These are phyloP conservation scores for Malurus leucopterus DNA, from an alignment of 2,797 vertebrate species.

Conservation along the genomic window DNA sequence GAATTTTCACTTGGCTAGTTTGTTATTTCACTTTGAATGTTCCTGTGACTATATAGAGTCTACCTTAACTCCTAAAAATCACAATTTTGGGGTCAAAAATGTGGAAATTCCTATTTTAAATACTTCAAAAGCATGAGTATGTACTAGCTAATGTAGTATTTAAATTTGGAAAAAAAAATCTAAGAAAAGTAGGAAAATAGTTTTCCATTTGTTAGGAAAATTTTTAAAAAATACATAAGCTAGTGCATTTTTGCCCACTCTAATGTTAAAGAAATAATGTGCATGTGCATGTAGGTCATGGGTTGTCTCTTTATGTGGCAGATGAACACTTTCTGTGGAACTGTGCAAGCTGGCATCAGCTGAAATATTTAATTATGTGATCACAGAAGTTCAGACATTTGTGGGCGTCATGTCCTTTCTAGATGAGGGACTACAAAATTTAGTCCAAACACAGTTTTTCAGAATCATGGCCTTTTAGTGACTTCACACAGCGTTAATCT, in stretches of 20 bases:
- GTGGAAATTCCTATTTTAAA: neutral
- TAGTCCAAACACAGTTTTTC: neutral
- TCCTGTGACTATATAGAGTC: neutral
- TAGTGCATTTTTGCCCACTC: neutral
- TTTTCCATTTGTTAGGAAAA: neutral
- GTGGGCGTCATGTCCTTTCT: neutral
- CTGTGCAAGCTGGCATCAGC: neutral
- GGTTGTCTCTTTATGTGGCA: neutral
- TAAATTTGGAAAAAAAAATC: neutral
- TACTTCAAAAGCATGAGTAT: neutral
- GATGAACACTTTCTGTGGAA: neutral
- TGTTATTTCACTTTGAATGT: neutral
- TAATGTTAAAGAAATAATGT: neutral
- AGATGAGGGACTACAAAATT: neutral
- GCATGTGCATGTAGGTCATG: neutral
- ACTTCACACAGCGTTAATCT: neutral
- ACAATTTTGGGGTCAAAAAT: neutral
- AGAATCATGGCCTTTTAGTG: neutral
- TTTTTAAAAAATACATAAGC: neutral
- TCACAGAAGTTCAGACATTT: neutral
- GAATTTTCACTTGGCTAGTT: constrained; percentile 2
- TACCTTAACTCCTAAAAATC: neutral
- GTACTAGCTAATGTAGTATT: neutral
- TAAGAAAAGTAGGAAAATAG: neutral
- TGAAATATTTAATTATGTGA: neutral